A percentile compares a stretch with the other conserved stretches of the same genome.
phyloP scores from a whole-genome alignment of 2,888 invertebrate genomes.

The Cantharis rufa region DNA sequence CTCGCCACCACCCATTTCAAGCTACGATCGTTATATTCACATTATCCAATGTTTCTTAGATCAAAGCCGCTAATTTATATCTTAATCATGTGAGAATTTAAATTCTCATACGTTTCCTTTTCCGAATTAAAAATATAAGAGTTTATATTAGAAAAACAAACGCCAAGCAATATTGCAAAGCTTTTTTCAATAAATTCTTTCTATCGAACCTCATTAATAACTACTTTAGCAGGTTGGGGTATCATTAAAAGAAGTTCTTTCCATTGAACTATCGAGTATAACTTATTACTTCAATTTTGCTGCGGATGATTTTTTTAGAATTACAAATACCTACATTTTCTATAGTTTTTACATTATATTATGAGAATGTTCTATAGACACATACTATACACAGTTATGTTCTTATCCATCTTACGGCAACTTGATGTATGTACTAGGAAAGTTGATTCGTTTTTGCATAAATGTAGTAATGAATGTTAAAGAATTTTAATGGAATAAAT shows the following conservation, averaged over 20 bases:
- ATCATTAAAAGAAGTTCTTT: neutral
- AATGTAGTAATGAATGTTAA: neutral
- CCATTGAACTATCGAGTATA: neutral
- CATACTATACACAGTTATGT: neutral
- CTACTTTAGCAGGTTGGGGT: neutral
- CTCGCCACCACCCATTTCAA: conserved; percentile 10
- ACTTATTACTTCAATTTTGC: too few relatives aligned
- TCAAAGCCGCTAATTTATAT: conserved; percentile 4
- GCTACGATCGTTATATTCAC: conserved; percentile 11
- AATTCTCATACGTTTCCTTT: neutral
- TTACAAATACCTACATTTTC: neutral
- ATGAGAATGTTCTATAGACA: neutral
- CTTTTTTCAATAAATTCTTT: neutral
- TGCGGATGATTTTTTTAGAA: too few relatives aligned
- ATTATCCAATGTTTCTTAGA: conserved; percentile 6
- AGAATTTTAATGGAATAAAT: neutral
- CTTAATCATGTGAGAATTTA: neutral
- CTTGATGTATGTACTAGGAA: neutral
- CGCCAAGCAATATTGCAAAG: neutral
- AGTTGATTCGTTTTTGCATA: neutral
- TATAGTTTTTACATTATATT: neutral
- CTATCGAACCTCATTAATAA: neutral
- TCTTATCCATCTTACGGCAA: neutral
- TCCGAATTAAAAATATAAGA: neutral
- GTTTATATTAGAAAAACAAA: neutral